Evolutionary conservation across 1,140 invertebrate species (phyloP), one percentile per base, ranked within the genome.

Genomic region (Ptiloglossa arizonensis): DNA sequence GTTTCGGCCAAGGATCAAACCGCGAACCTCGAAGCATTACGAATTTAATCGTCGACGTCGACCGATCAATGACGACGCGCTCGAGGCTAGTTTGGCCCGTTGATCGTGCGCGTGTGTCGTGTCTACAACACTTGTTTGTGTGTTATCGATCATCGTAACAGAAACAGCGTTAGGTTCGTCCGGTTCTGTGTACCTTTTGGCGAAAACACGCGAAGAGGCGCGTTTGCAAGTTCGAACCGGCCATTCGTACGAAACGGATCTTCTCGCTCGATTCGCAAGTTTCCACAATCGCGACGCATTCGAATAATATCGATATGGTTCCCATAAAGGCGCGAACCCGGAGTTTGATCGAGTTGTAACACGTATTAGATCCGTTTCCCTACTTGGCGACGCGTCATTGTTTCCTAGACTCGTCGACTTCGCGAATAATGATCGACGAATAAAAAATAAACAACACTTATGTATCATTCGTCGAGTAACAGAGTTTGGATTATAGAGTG

Each of bases 271-370:
- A 13, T n/a, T 41, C 41, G 72, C 56, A 68, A 48, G 66, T 71
- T 80, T 64, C 64, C 57, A 74, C 78, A 78, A 74, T 80, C 69
- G 66, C 56, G 32, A 63, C 71, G 68, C 59, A 73, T 79, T 76
- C 63, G 76, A 74, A 68, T 60, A 69, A 78, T 35, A 56, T 59
- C 27, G 50, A 56, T 59, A 44, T 24, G 77, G 63, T 67, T 72
- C 63, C 63, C 69, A 64, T 35, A 35, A 35, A 59, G 56, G 15
- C 17, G 56, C 15, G 54, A 27, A 27, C 6, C 5, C 15, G 13
- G 29, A 35, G 29, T 0, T 6, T 59, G 29, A 1, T n/a, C n/a
- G n/a, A n/a, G n/a, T n/a, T n/a, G n/a, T n/a, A n/a, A n/a, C n/a
- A n/a, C n/a, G n/a, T n/a, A n/a, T n/a, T n/a, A n/a, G n/a, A n/a